phyloP scores from a whole-genome alignment of 2,888 invertebrate genomes.

The Biston stratarius region DNA sequence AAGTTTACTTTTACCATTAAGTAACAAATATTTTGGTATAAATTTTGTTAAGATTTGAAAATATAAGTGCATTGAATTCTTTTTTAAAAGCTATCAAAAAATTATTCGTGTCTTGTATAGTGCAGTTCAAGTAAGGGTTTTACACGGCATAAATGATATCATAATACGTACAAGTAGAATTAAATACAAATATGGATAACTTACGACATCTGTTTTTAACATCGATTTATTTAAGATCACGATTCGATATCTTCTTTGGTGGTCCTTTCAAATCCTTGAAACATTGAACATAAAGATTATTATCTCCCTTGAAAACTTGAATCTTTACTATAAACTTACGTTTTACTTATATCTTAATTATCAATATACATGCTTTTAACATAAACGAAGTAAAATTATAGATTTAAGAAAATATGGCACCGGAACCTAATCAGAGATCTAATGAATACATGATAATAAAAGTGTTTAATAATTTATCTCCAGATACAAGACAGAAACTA shows the following conservation, averaged over 20 bases:
- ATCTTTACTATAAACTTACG: not conserved
- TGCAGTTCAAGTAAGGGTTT: too few species aligned
- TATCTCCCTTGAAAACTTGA: not conserved
- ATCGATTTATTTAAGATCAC: constrained; percentile 52
- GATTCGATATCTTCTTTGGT: constrained; percentile 47
- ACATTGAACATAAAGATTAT: constrained; percentile 22
- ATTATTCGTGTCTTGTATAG: not conserved
- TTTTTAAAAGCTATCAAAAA: not conserved
- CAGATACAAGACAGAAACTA: too few species aligned
- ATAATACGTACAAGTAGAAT: constrained; percentile 10
- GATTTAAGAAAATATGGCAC: not conserved
- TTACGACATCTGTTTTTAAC: constrained; percentile 20
- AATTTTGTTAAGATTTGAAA: too few species aligned
- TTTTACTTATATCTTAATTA: not conserved
- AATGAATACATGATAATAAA: too few species aligned
- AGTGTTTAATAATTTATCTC: too few species aligned
- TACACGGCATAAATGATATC: too few species aligned
- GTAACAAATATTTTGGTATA: too few species aligned
- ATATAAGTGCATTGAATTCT: too few species aligned
- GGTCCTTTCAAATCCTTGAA: constrained; percentile 43
- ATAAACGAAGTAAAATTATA: not conserved
- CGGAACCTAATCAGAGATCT: too few species aligned
- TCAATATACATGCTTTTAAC: not conserved
- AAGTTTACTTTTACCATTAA: too few species aligned
- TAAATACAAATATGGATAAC: constrained; percentile 54